These are phyloP conservation scores for Drosophila kokeensis DNA, from an alignment of 2,888 invertebrate genomes.

Conservation along the genomic window DNA sequence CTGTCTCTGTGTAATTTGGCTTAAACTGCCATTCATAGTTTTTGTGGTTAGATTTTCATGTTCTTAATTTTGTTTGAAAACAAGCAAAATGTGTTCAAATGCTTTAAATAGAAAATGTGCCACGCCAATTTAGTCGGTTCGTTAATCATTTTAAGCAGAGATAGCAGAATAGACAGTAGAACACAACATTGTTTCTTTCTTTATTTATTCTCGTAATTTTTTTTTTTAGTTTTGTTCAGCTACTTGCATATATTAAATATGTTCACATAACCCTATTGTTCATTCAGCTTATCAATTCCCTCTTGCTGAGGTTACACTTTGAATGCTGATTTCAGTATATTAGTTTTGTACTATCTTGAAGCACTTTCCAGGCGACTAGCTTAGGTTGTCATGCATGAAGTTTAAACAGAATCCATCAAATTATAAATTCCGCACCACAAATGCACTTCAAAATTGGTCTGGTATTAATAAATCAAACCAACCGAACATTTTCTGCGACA, in stretches of 20 bases:
- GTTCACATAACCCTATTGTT: neutral
- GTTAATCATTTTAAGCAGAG: neutral
- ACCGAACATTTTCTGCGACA: constrained; percentile 52
- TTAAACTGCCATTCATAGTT: constrained; percentile 81
- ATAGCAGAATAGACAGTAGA: neutral
- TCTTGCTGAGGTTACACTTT: constrained; percentile 4
- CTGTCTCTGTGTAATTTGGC: constrained; percentile 78
- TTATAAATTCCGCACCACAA: constrained; percentile 71
- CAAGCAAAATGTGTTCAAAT: constrained; percentile 52
- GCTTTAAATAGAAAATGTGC: constrained; percentile 20
- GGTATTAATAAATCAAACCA: constrained; percentile 64
- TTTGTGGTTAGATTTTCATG: constrained; percentile 63
- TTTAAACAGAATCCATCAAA: constrained; percentile 28
- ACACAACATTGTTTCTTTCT: neutral
- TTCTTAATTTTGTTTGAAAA: constrained; percentile 53
- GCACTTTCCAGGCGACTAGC: constrained; percentile 1
- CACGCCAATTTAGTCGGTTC: constrained; percentile 9
- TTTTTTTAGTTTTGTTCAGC: neutral
- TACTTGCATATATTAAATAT: neutral
- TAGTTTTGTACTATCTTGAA: constrained; percentile 11
- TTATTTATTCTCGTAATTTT: neutral
- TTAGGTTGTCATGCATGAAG: constrained; percentile 4
- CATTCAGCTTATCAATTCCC: constrained; percentile 11
- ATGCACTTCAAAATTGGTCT: constrained; percentile 53
- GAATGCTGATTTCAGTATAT: constrained; percentile 30